Percentiles rank a stretch among this genome's conserved stretches.
Evolutionary conservation across 2,797 vertebrate genomes (phyloP).

Genomic region (Luscinia luscinia): DNA sequence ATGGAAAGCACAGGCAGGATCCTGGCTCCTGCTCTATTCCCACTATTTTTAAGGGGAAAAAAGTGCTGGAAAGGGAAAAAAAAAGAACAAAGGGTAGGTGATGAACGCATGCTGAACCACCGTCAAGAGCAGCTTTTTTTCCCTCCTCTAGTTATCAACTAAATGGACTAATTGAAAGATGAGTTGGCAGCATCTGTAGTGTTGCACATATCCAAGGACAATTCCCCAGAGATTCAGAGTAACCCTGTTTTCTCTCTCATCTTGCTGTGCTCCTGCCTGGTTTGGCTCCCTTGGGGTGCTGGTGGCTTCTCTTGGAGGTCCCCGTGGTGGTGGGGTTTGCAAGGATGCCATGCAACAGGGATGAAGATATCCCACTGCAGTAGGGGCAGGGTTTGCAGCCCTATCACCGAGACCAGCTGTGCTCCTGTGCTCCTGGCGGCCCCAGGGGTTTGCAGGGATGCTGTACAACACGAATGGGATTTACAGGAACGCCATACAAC

Average conservation of each 20-base stretch:
- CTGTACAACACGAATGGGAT: neutral
- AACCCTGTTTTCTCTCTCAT: neutral
- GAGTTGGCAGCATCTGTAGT: neutral
- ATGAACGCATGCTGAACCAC: neutral
- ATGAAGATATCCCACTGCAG: neutral
- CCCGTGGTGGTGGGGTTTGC: neutral
- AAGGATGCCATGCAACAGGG: too few species aligned
- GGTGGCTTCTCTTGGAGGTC: neutral
- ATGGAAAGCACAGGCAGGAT: neutral
- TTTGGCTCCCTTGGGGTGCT: neutral
- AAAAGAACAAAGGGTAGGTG: neutral
- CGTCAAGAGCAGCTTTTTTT: neutral
- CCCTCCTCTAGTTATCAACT: neutral
- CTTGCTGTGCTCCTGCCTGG: neutral
- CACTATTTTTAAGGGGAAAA: neutral
- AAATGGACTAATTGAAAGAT: neutral
- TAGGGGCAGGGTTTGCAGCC: neutral
- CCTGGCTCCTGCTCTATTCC: neutral
- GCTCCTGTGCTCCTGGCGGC: neutral
- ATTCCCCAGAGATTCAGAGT: neutral
- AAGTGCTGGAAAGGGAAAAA: neutral
- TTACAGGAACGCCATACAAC: neutral
- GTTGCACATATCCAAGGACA: neutral
- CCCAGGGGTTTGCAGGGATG: neutral
- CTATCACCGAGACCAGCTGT: neutral